Percentiles rank a stretch among this genome's conserved stretches.
Evolutionary conservation across 2,888 invertebrate genomes (phyloP).

Genomic region (Mamestra brassicae): DNA sequence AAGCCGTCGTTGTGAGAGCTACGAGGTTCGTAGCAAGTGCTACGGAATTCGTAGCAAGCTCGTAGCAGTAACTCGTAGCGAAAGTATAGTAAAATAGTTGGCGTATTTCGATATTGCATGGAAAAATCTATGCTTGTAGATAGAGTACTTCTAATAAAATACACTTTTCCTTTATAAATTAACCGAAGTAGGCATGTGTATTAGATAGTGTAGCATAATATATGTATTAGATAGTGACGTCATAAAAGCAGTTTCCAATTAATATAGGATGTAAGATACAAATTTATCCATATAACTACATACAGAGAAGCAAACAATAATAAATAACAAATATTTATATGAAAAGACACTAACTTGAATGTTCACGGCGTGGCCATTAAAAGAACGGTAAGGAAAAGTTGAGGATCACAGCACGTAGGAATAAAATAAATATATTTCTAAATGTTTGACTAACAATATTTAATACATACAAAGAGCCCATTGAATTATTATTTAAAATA

Average conservation of each 20-base stretch:
- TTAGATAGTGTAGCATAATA: not conserved
- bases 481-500: too few relatives aligned
- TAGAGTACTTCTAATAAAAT: not conserved
- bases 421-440: too few relatives aligned
- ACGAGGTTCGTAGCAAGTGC: conserved; percentile 47
- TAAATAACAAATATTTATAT: conserved; percentile 68
- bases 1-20: conserved; percentile 29
- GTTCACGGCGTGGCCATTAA: conserved; percentile 52
- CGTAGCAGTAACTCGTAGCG: conserved; percentile 40
- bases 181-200: not conserved
- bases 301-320: conserved; percentile 59
- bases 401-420: not conserved
- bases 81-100: conserved; percentile 7
- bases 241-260: conserved; percentile 13
- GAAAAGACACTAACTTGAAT: conserved; percentile 59
- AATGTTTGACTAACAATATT: too few relatives aligned
- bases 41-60: conserved; percentile 47
- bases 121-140: conserved; percentile 5
- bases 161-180: conserved; percentile 2
- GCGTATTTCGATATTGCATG: conserved; percentile 34
- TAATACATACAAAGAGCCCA: too few relatives aligned
- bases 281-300: conserved; percentile 15
- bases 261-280: conserved; percentile 46
- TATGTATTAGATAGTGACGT: not conserved
- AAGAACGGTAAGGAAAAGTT: not conserved